These are phyloP conservation scores for Caenorhabditis sp. DNA, from an alignment of 2,888 invertebrate genomes.

Conservation along the genomic window DNA sequence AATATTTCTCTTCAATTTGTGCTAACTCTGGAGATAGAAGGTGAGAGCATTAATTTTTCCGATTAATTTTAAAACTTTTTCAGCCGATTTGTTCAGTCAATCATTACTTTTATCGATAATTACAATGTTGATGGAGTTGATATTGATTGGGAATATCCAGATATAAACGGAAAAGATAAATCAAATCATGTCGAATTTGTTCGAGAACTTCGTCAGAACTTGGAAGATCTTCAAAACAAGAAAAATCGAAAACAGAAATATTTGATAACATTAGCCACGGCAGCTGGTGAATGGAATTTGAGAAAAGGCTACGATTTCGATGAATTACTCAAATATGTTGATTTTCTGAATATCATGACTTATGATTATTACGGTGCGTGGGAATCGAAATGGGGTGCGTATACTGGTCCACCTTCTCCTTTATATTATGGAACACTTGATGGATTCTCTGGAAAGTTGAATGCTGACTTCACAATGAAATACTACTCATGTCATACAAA, in stretches of 20 bases:
- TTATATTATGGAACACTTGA: conserved; percentile 57
- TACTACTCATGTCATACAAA: conserved; percentile 67
- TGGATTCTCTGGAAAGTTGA: conserved; percentile 67
- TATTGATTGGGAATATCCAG: conserved; percentile 70
- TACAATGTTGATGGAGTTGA: conserved; percentile 69
- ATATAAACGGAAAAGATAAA: conserved; percentile 64
- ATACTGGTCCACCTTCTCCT: conserved; percentile 70
- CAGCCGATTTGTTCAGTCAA: conserved; percentile 50
- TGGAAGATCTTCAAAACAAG: conserved; percentile 50
- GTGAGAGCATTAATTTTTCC: background rate
- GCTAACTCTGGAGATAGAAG: conserved; percentile 53
- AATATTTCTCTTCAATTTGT: conserved; percentile 60
- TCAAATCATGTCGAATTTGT: conserved; percentile 47
- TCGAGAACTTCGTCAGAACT: conserved; percentile 55
- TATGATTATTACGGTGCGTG: conserved; percentile 71
- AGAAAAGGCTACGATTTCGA: conserved; percentile 68
- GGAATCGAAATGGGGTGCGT: conserved; percentile 68
- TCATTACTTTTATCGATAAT: conserved; percentile 53
- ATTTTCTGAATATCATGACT: conserved; percentile 71
- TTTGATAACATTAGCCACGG: conserved; percentile 68
- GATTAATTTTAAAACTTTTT: too few species aligned
- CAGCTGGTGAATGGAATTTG: conserved; percentile 70
- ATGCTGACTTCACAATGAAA: conserved; percentile 69
- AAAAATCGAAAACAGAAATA: conserved; percentile 25
- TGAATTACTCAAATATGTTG: conserved; percentile 60